A percentile compares a stretch with the other conserved stretches of the same genome.
These are phyloP conservation scores for Mercenaria mercenaria DNA, from an alignment of 1,140 invertebrate species.

Conservation along the genomic window DNA sequence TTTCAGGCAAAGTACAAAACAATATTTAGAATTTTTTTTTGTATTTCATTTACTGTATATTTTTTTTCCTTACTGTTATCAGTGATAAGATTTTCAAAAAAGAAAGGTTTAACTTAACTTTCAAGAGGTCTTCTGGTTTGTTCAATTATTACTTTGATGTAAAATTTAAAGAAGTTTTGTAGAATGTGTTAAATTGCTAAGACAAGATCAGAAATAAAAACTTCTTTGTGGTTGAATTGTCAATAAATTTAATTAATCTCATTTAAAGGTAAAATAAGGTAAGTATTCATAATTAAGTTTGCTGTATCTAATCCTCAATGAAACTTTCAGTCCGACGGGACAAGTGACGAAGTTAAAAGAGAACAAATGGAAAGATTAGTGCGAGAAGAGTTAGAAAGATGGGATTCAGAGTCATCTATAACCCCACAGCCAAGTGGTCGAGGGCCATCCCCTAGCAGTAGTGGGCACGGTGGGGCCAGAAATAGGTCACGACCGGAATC, in stretches of 20 bases:
- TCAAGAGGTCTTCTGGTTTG: too few relatives aligned
- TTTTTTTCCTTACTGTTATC: too few relatives aligned
- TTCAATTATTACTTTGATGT: too few relatives aligned
- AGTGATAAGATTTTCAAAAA: too few relatives aligned
- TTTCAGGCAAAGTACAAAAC: too few relatives aligned
- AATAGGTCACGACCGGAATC: conserved; percentile 77
- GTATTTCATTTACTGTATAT: too few relatives aligned
- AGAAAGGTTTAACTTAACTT: too few relatives aligned
- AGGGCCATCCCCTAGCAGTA: conserved; percentile 81
- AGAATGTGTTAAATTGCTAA: too few relatives aligned
- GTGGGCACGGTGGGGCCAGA: conserved; percentile 73
- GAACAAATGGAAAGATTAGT: conserved; percentile 86
- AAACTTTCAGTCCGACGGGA: conserved; percentile 81
- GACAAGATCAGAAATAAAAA: too few relatives aligned
- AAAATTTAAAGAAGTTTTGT: too few relatives aligned
- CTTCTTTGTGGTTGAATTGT: conserved; percentile 2
- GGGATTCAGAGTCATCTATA: conserved; percentile 85
- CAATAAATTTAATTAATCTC: background rate
- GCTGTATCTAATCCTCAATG: conserved; percentile 6
- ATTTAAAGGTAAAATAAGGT: background rate
- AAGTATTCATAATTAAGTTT: background rate
- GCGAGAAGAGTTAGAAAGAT: conserved; percentile 85
- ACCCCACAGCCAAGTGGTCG: conserved; percentile 79
- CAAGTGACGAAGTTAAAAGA: conserved; percentile 84
- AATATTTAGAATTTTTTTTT: too few relatives aligned